A percentile compares a stretch with the other conserved stretches of the same genome.
These are phyloP conservation scores for Notarius lentiginosus DNA, from an alignment of 2,113 vertebrate species.

Conservation along the genomic window DNA sequence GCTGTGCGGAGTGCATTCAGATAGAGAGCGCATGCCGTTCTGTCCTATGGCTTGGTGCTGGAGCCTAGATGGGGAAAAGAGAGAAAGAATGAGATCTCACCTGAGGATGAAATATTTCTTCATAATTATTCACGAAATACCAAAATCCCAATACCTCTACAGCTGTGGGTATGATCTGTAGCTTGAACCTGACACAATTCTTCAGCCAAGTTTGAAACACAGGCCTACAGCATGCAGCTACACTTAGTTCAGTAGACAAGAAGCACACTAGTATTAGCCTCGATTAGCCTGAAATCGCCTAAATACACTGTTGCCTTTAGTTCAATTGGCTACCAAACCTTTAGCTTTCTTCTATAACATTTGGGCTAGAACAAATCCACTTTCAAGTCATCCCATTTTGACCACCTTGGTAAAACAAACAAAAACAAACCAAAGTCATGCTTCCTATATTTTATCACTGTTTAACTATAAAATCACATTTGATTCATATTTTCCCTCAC, in stretches of 20 bases:
- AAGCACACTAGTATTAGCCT: not conserved
- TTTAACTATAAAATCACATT: not conserved
- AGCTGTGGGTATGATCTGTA: not conserved
- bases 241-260: not conserved
- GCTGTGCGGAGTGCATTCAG: conserved; percentile 95
- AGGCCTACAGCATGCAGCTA: not conserved
- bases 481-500: no score
- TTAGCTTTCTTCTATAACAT: not conserved
- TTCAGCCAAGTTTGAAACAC: not conserved
- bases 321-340: not conserved
- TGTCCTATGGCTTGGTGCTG: conserved; percentile 99
- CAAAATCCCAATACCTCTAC: not conserved
- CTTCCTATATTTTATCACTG: not conserved
- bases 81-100: conserved; percentile 43
- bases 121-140: not conserved
- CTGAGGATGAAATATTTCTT: not conserved
- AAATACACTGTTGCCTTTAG: not conserved
- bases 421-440: not conserved
- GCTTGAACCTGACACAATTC: not conserved
- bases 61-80: conserved; percentile 78
- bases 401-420: not conserved
- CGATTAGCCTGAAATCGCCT: not conserved
- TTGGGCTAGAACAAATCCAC: not conserved
- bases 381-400: not conserved
- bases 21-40: conserved; percentile 94